Evolutionary conservation across 2,113 vertebrate species (phyloP), one percentile per base, ranked within the genome.

Genomic region (Ploceus nigricollis): DNA sequence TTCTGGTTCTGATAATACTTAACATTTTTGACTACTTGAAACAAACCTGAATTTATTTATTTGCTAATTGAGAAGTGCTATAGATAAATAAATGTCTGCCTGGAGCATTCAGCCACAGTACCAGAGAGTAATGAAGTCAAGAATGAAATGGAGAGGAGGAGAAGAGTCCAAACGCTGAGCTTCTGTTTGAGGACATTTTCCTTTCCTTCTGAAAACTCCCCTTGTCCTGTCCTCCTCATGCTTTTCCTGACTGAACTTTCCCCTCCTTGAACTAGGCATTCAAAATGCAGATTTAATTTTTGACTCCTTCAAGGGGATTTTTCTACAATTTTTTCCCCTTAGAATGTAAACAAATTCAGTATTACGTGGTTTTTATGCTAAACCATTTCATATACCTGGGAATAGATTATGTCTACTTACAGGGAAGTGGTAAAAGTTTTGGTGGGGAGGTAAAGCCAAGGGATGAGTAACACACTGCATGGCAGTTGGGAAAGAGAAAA

Each of bases 131-230:
- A 51, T 75, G 45, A 11, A 40, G 51, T 39, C 64, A 19, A 78
- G 31, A 95, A 57, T 82, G 57, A 85, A 90, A 71, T 37, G 6
- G 39, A 89, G 45, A 87, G 35, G 45, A 87, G 35, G n/a, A 72
- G 20, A 82, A 54, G 13, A 72, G 19, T 57, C 70, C 78, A 82
- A 82, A 80, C 0, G 3, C 45, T 57, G n/a, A 61, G 31, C 68
- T 92, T 87, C 83, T 94, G 16, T 89, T 95, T 77, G 23, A 87
- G 35, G 50, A 86, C 23, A 23, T 68, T 90, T 95, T 79, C 20
- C 15, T 87, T 96, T 82, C 13, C 39, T 79, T 82, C 58, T 88
- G n/a, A 40, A 72, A 82, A 57, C 7, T 77, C 28, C 21, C 2
- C 37, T 65, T 90, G 58, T 85, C 37, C 51, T 82, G 31, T 76